Conservation (phyloP, 92 coral and sea anemone species). For the Heteractis magnifica region DNA sequence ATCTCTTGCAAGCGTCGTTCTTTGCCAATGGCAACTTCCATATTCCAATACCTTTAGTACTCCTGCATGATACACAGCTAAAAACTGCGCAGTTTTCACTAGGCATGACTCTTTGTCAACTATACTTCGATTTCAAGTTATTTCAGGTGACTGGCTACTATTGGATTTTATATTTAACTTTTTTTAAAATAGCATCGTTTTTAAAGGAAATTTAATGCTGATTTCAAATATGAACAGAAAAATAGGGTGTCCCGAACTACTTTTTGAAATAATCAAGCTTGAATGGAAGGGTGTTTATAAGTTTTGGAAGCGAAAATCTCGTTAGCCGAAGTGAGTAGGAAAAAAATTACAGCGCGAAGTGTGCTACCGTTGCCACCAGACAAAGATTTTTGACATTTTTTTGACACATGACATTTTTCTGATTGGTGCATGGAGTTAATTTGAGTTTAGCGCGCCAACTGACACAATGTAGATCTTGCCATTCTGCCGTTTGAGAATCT, state of each 20-base stretch:
- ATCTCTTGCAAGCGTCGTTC: conserved; percentile 44
- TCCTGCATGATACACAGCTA: conserved; percentile 51
- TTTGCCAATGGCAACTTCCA: conserved; percentile 49
- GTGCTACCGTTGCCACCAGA: conserved; percentile 1
- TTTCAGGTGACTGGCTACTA: too few relatives aligned
- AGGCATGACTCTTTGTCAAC: background rate
- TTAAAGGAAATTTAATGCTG: too few relatives aligned
- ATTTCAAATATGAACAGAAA: too few relatives aligned
- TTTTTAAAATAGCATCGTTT: too few relatives aligned
- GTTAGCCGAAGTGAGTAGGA: too few relatives aligned
- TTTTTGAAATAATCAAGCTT: too few relatives aligned
- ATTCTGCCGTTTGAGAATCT: background rate
- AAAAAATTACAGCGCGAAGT: too few relatives aligned
- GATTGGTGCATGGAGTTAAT: conserved; percentile 29
- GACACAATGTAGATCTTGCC: background rate
- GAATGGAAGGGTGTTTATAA: too few relatives aligned
- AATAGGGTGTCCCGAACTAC: too few relatives aligned
- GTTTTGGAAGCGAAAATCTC: too few relatives aligned
- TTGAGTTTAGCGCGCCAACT: conserved; percentile 16
- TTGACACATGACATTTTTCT: conserved; percentile 34
- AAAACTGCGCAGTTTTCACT: conserved; percentile 46
- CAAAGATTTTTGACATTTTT: conserved; percentile 29
- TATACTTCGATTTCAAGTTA: background rate
- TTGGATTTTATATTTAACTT: too few relatives aligned
- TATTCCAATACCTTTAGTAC: conserved; percentile 45